Percentiles rank a stretch among this genome's conserved stretches.
phyloP scores from a whole-genome alignment of 1,140 invertebrate genomes.

The Macrocentrus cingulum region DNA sequence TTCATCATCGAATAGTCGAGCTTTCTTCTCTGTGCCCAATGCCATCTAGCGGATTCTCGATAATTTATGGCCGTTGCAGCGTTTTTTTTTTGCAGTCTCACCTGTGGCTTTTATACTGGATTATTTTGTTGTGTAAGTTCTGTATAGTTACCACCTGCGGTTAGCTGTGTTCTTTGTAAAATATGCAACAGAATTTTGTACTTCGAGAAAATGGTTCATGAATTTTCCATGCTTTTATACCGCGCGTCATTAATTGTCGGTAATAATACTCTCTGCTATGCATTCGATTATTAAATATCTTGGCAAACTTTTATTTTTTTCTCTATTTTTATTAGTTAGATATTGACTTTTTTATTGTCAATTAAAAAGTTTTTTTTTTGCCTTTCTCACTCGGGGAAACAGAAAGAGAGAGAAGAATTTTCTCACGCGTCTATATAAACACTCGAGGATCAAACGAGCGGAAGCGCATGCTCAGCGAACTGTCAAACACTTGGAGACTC shows the following conservation, averaged over 20 bases:
- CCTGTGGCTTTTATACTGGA: constrained; percentile 7
- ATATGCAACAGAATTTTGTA: too few relatives aligned
- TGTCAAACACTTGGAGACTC: constrained; percentile 15
- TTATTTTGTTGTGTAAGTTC: not conserved
- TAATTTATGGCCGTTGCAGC: too few relatives aligned
- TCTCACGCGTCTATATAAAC: not conserved
- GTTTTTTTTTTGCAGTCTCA: not conserved
- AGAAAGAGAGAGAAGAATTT: not conserved
- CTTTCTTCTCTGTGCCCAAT: too few relatives aligned
- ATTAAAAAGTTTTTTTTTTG: not conserved
- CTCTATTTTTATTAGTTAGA: too few relatives aligned
- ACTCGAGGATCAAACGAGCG: constrained; percentile 4
- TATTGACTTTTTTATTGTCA: not conserved
- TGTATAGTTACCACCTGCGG: constrained; percentile 1
- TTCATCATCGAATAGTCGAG: too few relatives aligned
- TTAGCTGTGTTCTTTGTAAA: not conserved
- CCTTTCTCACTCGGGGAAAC: too few relatives aligned
- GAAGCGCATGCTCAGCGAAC: constrained; percentile 10
- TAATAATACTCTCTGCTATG: too few relatives aligned
- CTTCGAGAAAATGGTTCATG: not conserved
- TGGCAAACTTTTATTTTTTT: too few relatives aligned
- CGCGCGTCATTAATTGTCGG: too few relatives aligned
- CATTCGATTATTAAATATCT: too few relatives aligned
- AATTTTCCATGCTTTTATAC: constrained; percentile 1
- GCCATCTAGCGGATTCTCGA: too few relatives aligned